phyloP scores from a whole-genome alignment of 2,888 invertebrate species.

The Rotaria macrura region DNA sequence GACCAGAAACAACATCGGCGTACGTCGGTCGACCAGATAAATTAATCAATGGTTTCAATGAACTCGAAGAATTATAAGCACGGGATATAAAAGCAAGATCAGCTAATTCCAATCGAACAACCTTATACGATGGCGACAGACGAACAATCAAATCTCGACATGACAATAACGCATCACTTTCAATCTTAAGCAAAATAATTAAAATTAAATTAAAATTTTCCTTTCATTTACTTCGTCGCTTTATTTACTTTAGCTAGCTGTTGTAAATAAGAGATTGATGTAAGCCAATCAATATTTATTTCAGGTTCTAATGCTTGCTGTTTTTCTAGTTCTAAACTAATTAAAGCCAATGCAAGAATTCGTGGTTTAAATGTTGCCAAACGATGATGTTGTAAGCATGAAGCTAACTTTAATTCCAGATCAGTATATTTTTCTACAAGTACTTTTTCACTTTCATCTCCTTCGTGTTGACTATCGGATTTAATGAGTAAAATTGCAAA shows the following conservation, averaged over 20 bases:
- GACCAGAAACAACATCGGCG: slow-evolving; percentile 20
- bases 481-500: background rate
- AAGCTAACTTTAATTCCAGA: background rate
- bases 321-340: background rate
- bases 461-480: background rate
- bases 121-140: background rate
- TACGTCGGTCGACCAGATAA: slow-evolving; percentile 7
- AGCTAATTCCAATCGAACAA: slow-evolving; percentile 16
- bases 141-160: slow-evolving; percentile 19
- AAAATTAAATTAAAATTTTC: no score
- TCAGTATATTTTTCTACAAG: background rate
- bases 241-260: background rate
- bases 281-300: background rate
- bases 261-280: background rate
- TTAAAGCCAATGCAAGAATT: background rate
- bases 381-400: background rate
- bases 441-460: background rate
- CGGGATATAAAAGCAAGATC: slow-evolving; percentile 13
- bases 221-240: background rate
- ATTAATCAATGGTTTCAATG: background rate
- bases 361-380: background rate
- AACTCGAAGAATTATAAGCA: slow-evolving; percentile 12
- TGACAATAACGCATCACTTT: slow-evolving; percentile 4
- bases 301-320: background rate
- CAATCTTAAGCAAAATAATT: background rate